Base-by-base conservation (phyloP, 64 coral and sea anemone genomes). In the Catalaphyllia jardinei region DNA sequence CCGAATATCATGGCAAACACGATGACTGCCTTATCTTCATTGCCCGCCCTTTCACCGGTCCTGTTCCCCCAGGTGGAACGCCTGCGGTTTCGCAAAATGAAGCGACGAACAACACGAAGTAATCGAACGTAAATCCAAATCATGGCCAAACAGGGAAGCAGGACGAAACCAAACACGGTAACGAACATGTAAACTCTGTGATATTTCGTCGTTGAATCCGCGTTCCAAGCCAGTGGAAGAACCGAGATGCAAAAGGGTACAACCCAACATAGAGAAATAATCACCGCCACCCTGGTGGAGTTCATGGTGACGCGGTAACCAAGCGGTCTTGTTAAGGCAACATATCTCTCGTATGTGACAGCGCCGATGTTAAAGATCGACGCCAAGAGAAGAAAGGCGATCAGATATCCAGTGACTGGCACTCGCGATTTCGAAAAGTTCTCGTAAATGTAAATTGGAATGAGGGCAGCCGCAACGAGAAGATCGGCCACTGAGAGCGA, bases 331-430 rank as follows among this genome's bases (percentile, higher is more conserved):
- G 94, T 96, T 20, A 96, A 72, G 27, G 94, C 94, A 13, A 96
- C 35, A 38, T 89, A 96, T 28, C 94, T 78, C n/a, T 96, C 94
- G 67, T 93, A 96, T 6, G 94, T 96, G 24, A 96, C 94, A 24
- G 94, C 94, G 74, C 94, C 85, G 30, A 96, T 87, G 74, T 93
- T 96, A 73, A 92, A 96, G 17, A 96, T 96, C 11, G 94, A 96
- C 62, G 94, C 94, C 17, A 96, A 69, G 3, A 96, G 72, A 20
- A 96, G 74, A 64, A 96, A 92, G 8, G 91, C 90, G 27, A 96
- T 79, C 3, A 93, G 65, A 29, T 96, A 89, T 10, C 94, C 94
- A 50, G 91, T 93, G 4, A 81, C 87, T 22, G 91, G 62, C 30
- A 51, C 60, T 8, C 46, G 52, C 10, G 83, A 87, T 35, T 54